phyloP scores from a whole-genome alignment of 2,113 vertebrate species.

The Gopherus flavomarginatus region DNA sequence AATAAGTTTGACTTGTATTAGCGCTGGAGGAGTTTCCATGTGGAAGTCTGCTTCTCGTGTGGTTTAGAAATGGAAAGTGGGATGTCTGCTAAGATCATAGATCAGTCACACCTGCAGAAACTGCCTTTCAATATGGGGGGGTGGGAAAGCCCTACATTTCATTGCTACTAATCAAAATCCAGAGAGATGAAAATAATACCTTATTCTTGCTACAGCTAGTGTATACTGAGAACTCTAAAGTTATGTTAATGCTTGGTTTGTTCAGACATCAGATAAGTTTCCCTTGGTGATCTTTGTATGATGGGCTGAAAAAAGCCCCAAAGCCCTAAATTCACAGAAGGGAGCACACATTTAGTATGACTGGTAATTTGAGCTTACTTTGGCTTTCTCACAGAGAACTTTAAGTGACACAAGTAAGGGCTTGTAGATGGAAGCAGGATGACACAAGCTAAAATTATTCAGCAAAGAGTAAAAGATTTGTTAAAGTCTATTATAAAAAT shows the following conservation, averaged over 20 bases:
- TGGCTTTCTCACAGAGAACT: background rate
- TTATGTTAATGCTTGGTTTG: background rate
- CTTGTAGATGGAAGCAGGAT: background rate
- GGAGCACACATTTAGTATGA: background rate
- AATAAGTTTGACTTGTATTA: background rate
- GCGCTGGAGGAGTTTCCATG: background rate
- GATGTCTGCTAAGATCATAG: background rate
- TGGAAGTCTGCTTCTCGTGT: background rate
- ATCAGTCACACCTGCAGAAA: background rate
- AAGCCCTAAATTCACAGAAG: background rate
- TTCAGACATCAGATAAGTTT: background rate
- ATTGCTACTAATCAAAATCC: background rate
- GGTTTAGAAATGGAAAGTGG: slow-evolving; percentile 16
- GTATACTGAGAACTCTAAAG: background rate
- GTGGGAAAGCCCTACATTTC: background rate
- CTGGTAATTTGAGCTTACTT: background rate
- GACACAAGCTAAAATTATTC: background rate
- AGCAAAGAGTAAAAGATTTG: background rate
- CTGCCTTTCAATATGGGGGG: background rate
- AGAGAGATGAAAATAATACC: background rate
- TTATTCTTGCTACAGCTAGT: background rate
- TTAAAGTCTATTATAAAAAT: background rate
- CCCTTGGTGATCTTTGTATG: background rate
- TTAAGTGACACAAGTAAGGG: background rate
- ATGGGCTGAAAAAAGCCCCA: background rate